A percentile compares a stretch with the other conserved stretches of the same genome.
Evolutionary conservation across 2,888 invertebrate genomes (phyloP).

Genomic region (Philaethria dido): DNA sequence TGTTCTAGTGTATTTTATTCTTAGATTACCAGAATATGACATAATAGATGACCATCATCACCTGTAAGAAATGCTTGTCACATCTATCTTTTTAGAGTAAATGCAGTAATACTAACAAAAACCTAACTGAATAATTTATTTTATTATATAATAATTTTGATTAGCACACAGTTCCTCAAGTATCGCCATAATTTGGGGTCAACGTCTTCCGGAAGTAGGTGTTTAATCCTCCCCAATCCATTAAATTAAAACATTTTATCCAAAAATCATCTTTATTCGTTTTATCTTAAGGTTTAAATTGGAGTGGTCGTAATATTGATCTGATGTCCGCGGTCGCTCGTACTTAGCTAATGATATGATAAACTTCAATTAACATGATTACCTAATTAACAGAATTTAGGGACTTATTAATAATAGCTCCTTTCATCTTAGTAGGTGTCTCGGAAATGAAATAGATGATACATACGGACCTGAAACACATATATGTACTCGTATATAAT

Average conservation of each 20-base stretch:
- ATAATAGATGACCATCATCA: too few species aligned
- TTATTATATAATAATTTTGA: background rate
- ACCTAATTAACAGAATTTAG: conserved; percentile 38
- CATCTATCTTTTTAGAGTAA: background rate
- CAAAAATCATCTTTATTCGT: background rate
- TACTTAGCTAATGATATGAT: conserved; percentile 41
- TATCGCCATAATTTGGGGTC: conserved; percentile 1
- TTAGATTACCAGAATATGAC: too few species aligned
- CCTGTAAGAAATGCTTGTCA: too few species aligned
- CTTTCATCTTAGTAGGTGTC: conserved; percentile 25
- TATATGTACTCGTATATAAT: background rate
- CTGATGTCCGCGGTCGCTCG: conserved; percentile 18
- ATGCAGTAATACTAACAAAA: background rate
- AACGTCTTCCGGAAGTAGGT: conserved; percentile 19
- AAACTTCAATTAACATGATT: conserved; percentile 40
- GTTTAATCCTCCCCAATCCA: conserved; percentile 20
- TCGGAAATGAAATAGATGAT: conserved; percentile 13
- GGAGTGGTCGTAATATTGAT: background rate
- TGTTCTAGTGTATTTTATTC: too few species aligned
- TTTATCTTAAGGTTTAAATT: conserved; percentile 3
- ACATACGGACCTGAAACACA: conserved; percentile 2
- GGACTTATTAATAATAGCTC: conserved; percentile 39
- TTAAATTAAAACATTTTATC: conserved; percentile 2
- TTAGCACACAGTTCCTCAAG: background rate
- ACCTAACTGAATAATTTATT: background rate